Conservation (phyloP, 2,797 vertebrate genomes). For the Glyptemys insculpta region DNA sequence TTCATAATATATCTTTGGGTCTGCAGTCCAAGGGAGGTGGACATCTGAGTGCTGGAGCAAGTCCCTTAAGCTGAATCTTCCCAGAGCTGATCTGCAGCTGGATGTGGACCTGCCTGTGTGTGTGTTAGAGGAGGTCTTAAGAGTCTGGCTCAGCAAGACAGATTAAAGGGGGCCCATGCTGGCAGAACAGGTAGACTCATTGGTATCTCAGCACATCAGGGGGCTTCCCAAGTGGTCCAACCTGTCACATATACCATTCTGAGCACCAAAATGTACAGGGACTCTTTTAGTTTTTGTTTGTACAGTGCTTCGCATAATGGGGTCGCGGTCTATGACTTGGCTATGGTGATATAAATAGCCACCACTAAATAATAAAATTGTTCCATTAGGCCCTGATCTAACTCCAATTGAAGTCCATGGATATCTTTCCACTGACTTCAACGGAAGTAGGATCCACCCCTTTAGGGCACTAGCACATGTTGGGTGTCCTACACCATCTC, state of each 20-base stretch:
- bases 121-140: no score
- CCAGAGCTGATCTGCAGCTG: no score
- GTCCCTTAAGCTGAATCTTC: no score
- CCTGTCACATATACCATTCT: neutral
- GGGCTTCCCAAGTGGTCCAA: no score
- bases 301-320: neutral
- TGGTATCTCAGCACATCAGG: no score
- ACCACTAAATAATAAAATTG: neutral
- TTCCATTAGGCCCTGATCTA: neutral
- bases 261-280: neutral
- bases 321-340: neutral
- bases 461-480: neutral
- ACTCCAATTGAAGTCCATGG: neutral
- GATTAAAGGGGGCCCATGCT: no score
- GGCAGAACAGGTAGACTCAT: no score
- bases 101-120: no score
- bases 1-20: no score
- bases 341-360: neutral
- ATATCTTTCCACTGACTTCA: neutral
- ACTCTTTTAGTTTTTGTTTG: neutral
- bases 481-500: neutral
- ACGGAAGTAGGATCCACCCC: neutral
- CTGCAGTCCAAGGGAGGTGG: no score
- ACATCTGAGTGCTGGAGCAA: no score
- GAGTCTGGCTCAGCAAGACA: no score